These are phyloP conservation scores for Anoplophora glabripennis DNA, from an alignment of 1,140 invertebrate species.

Conservation along the genomic window DNA sequence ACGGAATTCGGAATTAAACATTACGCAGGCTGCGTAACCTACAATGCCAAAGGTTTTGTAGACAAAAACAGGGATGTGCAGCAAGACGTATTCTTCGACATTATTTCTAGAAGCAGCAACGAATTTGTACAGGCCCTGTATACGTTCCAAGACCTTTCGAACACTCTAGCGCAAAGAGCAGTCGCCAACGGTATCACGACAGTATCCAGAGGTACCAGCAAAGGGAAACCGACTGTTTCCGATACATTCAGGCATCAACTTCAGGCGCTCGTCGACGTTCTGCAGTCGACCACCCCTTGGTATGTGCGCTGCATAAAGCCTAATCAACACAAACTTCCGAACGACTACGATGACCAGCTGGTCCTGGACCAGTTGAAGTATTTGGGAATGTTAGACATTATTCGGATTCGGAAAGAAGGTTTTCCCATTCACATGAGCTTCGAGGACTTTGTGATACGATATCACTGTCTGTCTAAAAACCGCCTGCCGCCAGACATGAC, in stretches of 20 bases:
- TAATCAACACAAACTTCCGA: constrained; percentile 81
- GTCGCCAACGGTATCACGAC: constrained; percentile 57
- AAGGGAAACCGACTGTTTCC: constrained; percentile 89
- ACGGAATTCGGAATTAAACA: constrained; percentile 88
- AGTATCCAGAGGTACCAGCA: constrained; percentile 80
- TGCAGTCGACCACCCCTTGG: constrained; percentile 91
- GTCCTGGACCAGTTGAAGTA: constrained; percentile 90
- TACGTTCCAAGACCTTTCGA: constrained; percentile 66
- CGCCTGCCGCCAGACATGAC: constrained; percentile 45
- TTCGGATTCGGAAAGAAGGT: constrained; percentile 88
- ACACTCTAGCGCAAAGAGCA: constrained; percentile 24
- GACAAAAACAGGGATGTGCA: constrained; percentile 96
- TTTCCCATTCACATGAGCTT: constrained; percentile 86
- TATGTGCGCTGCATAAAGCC: constrained; percentile 96
- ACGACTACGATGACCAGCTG: constrained; percentile 78
- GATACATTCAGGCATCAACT: constrained; percentile 91
- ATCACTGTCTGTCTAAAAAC: constrained; percentile 65
- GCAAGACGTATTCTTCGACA: constrained; percentile 93
- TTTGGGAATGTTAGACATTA: constrained; percentile 94
- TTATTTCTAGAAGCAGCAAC: constrained; percentile 82
- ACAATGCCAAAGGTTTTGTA: constrained; percentile 89
- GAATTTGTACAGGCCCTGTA: constrained; percentile 87
- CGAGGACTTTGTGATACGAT: constrained; percentile 74
- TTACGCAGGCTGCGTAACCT: constrained; percentile 93
- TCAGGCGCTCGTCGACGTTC: constrained; percentile 86